Percentiles rank a stretch among this genome's conserved stretches.
Evolutionary conservation across 2,113 vertebrate genomes (phyloP).

Genomic region (Protobothrops mucrosquamatus): DNA sequence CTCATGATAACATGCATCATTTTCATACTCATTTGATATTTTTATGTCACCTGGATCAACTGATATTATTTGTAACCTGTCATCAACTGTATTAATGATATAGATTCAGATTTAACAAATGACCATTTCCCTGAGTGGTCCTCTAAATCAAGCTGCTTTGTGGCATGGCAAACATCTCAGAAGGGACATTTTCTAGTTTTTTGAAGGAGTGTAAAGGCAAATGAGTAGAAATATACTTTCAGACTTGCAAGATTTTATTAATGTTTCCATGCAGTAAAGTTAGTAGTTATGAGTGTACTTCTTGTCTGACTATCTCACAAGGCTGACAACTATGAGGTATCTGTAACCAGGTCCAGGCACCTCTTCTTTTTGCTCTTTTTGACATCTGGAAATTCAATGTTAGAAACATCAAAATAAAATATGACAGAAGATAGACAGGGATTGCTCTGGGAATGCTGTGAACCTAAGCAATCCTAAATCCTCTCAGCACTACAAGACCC

Average conservation of each 20-base stretch:
- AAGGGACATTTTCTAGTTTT: not conserved
- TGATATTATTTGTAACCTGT: not conserved
- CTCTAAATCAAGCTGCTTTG: not conserved
- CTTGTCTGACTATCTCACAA: not conserved
- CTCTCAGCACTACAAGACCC: not conserved
- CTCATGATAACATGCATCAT: not conserved
- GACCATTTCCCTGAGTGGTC: not conserved
- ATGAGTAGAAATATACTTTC: not conserved
- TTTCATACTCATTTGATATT: not conserved
- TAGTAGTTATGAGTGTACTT: not conserved
- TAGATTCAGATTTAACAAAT: not conserved
- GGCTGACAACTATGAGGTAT: not conserved
- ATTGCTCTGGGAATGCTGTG: not conserved
- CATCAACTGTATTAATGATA: not conserved
- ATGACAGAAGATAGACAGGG: not conserved
- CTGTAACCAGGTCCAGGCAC: not conserved
- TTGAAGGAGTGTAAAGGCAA: not conserved
- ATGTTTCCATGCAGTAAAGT: not conserved
- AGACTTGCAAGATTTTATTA: not conserved
- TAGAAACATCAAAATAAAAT: not conserved
- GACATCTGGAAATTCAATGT: not conserved
- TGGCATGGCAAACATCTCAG: not conserved
- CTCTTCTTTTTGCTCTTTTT: not conserved
- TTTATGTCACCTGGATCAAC: not conserved
- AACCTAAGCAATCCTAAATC: not conserved